A percentile compares a stretch with the other conserved stretches of the same genome.
Evolutionary conservation across 2,797 vertebrate genomes (phyloP).

Genomic region (Schizopygopsis malacanthus): DNA sequence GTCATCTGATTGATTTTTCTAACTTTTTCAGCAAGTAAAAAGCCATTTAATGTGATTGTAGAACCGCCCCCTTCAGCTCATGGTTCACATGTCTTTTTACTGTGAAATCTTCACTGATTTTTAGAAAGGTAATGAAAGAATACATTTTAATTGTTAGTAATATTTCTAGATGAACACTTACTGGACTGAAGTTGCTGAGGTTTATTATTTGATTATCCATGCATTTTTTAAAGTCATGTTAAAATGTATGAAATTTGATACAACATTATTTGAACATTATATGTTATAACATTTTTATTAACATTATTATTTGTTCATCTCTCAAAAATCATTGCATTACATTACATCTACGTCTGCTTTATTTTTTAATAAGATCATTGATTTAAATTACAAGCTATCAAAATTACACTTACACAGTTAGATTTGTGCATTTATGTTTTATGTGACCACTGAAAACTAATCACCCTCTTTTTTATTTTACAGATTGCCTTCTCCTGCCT

Average conservation of each 20-base stretch:
- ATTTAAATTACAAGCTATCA: not conserved
- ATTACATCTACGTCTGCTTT: not conserved
- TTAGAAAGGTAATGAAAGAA: not conserved
- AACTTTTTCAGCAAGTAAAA: not conserved
- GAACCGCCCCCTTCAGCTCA: not conserved
- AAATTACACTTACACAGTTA: not conserved
- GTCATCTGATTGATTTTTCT: not conserved
- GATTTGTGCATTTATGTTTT: not conserved
- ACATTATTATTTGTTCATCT: not conserved
- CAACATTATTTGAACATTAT: not conserved
- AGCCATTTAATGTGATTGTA: not conserved
- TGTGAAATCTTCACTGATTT: not conserved
- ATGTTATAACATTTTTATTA: not conserved
- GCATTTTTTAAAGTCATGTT: not conserved
- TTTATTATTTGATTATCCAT: not conserved
- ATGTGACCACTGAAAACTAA: slow-evolving; percentile 9
- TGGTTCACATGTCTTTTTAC: not conserved
- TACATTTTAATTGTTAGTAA: not conserved
- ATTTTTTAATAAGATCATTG: not conserved
- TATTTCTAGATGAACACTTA: not conserved
- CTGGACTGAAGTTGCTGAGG: not conserved
- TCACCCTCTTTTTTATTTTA: slow-evolving; percentile 40
- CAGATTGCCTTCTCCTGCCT: slow-evolving; percentile 70
- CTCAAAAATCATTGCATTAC: not conserved
- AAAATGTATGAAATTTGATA: not conserved